These are phyloP conservation scores for Rhagonycha lutea DNA, from an alignment of 2,888 invertebrate genomes.

Conservation along the genomic window DNA sequence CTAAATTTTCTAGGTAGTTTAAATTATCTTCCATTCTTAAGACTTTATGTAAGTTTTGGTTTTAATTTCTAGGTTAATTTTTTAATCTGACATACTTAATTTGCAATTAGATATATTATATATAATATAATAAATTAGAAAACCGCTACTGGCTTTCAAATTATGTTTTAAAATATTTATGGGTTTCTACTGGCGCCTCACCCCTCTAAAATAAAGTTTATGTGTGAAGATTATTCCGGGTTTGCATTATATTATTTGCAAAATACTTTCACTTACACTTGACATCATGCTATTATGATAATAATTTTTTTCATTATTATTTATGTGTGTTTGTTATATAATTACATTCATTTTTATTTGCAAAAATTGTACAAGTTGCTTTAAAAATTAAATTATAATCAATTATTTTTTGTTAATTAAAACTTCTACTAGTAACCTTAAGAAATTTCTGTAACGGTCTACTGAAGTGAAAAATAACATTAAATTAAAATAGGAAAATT, in stretches of 20 bases:
- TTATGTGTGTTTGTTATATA: slow-evolving; percentile 12
- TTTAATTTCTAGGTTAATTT: not conserved
- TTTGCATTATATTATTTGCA: slow-evolving; percentile 11
- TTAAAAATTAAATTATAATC: not conserved
- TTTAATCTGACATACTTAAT: slow-evolving; percentile 1
- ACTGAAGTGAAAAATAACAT: not conserved
- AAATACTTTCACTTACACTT: slow-evolving; percentile 24
- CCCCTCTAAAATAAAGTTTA: slow-evolving; percentile 5
- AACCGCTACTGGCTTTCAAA: slow-evolving; percentile 16
- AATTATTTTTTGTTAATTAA: not conserved
- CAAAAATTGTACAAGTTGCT: not conserved
- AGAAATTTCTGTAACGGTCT: not conserved
- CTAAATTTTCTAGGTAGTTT: not conserved
- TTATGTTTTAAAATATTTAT: slow-evolving; percentile 8
- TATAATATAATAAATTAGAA: slow-evolving; percentile 13
- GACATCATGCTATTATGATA: slow-evolving; percentile 13
- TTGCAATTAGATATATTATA: not conserved
- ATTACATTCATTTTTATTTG: slow-evolving; percentile 8
- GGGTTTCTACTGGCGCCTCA: slow-evolving; percentile 5
- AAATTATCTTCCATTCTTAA: not conserved
- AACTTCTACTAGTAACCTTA: not conserved
- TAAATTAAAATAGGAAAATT: not conserved
- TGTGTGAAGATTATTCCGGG: slow-evolving; percentile 17
- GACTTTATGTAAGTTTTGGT: not conserved
- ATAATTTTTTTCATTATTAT: not conserved